Percentiles rank a stretch among this genome's conserved stretches.
phyloP scores from a whole-genome alignment of 1,140 invertebrate species.

The Oscheius sp. region DNA sequence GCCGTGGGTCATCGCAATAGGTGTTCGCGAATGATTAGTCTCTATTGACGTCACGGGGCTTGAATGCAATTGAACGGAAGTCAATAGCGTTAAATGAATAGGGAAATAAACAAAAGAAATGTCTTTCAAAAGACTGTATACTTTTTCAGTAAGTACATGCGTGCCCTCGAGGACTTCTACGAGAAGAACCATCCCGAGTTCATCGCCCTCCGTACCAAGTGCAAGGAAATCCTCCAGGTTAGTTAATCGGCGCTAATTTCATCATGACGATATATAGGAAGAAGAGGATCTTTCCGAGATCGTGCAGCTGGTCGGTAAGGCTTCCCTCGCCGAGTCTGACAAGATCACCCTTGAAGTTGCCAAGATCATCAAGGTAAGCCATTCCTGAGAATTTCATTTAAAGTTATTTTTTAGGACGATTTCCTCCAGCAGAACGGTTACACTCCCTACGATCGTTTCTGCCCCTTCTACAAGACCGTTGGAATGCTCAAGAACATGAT shows the following conservation, averaged over 20 bases:
- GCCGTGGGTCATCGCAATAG: conserved; percentile 12
- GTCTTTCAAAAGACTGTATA: not conserved
- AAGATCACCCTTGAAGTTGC: conserved; percentile 99
- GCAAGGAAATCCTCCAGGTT: conserved; percentile 76
- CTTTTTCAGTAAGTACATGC: conserved; percentile 81
- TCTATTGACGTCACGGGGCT: too few species aligned
- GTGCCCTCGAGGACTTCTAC: conserved; percentile 96
- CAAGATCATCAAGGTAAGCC: conserved; percentile 74
- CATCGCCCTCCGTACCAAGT: conserved; percentile 78
- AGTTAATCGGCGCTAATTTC: not conserved
- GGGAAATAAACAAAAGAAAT: not conserved
- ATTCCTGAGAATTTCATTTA: not conserved
- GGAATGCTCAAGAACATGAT: conserved; percentile 99
- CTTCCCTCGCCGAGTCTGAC: conserved; percentile 88
- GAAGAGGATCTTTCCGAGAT: conserved; percentile 99
- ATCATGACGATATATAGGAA: conserved; percentile 75
- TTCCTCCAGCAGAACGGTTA: conserved; percentile 93
- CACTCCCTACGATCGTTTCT: conserved; percentile 82
- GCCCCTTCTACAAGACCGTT: conserved; percentile 99
- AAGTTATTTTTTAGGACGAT: conserved; percentile 74
- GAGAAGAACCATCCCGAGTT: conserved; percentile 99
- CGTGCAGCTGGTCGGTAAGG: conserved; percentile 97
- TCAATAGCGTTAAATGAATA: not conserved
- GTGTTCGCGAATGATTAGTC: too few species aligned
- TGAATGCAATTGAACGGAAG: not conserved